Conservation (phyloP, 1,140 invertebrate species). For the Eueides isabella region DNA sequence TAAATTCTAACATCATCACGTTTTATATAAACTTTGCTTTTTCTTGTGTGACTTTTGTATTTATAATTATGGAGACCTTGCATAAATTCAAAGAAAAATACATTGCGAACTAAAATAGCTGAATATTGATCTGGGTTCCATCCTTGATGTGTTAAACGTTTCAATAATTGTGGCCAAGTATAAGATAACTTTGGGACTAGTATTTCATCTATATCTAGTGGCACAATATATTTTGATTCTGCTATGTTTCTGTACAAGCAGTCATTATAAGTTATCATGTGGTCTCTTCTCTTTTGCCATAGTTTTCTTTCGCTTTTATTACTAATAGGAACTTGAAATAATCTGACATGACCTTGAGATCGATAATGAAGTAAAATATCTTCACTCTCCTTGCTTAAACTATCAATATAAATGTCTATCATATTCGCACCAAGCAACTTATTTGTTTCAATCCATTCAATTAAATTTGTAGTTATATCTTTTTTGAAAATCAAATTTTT, state of each 20-base stretch:
- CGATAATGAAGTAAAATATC: slow-evolving; percentile 83
- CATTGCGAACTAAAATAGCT: slow-evolving; percentile 86
- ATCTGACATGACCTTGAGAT: slow-evolving; percentile 80
- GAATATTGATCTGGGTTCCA: slow-evolving; percentile 78
- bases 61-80: slow-evolving; percentile 56
- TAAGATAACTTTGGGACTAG: slow-evolving; percentile 84
- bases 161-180: slow-evolving; percentile 83
- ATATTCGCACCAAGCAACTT: slow-evolving; percentile 85
- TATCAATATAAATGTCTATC: slow-evolving; percentile 86
- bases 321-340: slow-evolving; percentile 81
- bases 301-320: slow-evolving; percentile 80
- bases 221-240: slow-evolving; percentile 85
- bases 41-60: slow-evolving; percentile 43
- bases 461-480: slow-evolving; percentile 84
- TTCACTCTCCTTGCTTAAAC: slow-evolving; percentile 81
- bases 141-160: slow-evolving; percentile 62
- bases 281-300: slow-evolving; percentile 87
- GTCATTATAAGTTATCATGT: slow-evolving; percentile 89
- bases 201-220: slow-evolving; percentile 88
- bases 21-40: slow-evolving; percentile 65
- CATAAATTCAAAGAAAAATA: slow-evolving; percentile 84
- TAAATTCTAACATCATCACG: slow-evolving; percentile 68
- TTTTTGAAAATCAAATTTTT: slow-evolving; percentile 87
- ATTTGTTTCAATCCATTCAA: slow-evolving; percentile 88
- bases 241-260: slow-evolving; percentile 86